Percentiles rank a stretch among this genome's conserved stretches.
Evolutionary conservation across 2,113 vertebrate species (phyloP).

Genomic region (Pao palembangensis): DNA sequence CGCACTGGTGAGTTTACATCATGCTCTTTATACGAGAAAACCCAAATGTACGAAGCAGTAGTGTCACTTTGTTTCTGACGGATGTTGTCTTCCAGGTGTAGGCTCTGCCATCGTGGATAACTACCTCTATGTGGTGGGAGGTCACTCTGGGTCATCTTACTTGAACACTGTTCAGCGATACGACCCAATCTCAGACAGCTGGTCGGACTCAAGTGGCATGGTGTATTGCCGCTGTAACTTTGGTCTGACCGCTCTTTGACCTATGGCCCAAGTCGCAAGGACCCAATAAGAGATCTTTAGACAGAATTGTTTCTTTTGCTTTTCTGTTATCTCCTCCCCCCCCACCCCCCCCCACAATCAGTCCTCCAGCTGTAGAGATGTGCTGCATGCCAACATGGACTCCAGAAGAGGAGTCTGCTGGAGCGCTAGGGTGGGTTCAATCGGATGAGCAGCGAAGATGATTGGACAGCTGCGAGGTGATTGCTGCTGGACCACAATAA

Average conservation of each 20-base stretch:
- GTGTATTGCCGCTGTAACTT: conserved; percentile 97
- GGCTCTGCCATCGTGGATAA: conserved; percentile 94
- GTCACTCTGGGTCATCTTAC: conserved; percentile 96
- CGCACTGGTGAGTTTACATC: conserved; percentile 83
- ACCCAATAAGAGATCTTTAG: conserved; percentile 48
- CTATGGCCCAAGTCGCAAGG: conserved; percentile 51
- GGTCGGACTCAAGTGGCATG: conserved; percentile 96
- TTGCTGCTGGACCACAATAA: conserved; percentile 59
- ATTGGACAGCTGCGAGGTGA: conserved; percentile 12
- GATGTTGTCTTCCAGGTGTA: conserved; percentile 76
- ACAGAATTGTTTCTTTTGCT: conserved; percentile 43
- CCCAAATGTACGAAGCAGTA: not conserved
- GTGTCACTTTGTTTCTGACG: not conserved
- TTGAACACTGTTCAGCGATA: conserved; percentile 96
- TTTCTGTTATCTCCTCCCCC: conserved; percentile 48
- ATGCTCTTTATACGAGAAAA: not conserved
- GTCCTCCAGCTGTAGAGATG: conserved; percentile 50
- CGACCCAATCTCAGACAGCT: conserved; percentile 89
- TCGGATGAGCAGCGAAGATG: not conserved
- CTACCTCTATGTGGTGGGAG: conserved; percentile 95
- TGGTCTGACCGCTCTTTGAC: conserved; percentile 94
- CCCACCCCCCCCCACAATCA: conserved; percentile 38
- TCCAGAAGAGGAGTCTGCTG: conserved; percentile 19
- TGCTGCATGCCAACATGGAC: conserved; percentile 21
- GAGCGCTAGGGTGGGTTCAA: too few relatives aligned